Conservation (phyloP, 2,797 vertebrate species). For the Austrolebias charrua region DNA sequence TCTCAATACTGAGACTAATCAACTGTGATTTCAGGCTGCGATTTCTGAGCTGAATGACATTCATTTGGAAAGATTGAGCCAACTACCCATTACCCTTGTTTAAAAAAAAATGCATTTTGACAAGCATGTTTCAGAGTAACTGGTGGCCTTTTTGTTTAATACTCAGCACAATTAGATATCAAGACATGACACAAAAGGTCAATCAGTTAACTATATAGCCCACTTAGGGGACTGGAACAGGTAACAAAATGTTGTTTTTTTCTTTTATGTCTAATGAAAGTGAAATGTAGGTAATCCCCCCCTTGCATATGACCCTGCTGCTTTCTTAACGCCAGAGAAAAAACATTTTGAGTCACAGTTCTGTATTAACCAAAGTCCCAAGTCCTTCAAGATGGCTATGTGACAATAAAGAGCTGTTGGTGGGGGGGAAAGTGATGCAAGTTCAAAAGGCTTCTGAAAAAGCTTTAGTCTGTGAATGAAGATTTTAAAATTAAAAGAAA, state of each 20-base stretch:
- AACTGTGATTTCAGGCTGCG: conserved; percentile 69
- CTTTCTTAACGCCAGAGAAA: conserved; percentile 62
- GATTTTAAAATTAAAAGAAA: conserved; percentile 21
- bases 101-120: conserved; percentile 64
- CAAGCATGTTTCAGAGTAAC: conserved; percentile 72
- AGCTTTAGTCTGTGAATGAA: conserved; percentile 62
- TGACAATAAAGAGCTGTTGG: conserved; percentile 63
- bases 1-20: conserved; percentile 73
- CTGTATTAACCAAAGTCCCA: conserved; percentile 58
- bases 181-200: conserved; percentile 72
- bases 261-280: conserved; percentile 48
- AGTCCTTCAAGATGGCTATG: conserved; percentile 68
- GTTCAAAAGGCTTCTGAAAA: conserved; percentile 61
- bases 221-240: conserved; percentile 48
- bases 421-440: conserved; percentile 71
- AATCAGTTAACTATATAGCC: conserved; percentile 67
- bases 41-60: conserved; percentile 73
- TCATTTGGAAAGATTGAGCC: conserved; percentile 74
- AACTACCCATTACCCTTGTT: conserved; percentile 61
- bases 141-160: conserved; percentile 70
- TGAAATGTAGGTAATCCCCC: conserved; percentile 51
- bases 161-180: conserved; percentile 70
- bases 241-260: conserved; percentile 50
- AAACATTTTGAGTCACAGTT: conserved; percentile 71
- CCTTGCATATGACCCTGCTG: conserved; percentile 1